Evolutionary conservation across 2,113 vertebrate species (phyloP), one percentile per base, ranked within the genome.

Genomic region (Dipodomys spectabilis): DNA sequence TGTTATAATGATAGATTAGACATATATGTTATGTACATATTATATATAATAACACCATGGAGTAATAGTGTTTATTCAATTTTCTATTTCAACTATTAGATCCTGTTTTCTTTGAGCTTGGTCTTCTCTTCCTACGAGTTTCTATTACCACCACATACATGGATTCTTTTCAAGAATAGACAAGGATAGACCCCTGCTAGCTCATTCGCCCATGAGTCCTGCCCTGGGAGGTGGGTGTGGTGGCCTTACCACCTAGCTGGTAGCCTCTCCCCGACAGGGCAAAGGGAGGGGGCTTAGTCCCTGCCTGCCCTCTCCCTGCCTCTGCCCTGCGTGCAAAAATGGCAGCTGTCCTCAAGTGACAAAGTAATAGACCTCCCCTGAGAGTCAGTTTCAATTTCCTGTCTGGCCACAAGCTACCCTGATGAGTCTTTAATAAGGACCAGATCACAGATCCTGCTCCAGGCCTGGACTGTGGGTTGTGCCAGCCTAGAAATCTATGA

Each of bases 321-420:
- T 87, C 82, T 77, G 80, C 39, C 62, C 69, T 20, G 23, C 39
- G 65, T 60, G 45, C 72, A 64, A 62, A 77, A 30, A 88, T 5
- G 39, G 44, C 4, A 82, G 39, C 15, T 57, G 60, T 68, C 65
- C 69, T 53, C 9, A 44, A 39, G 83, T 45, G 72, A 57, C 80
- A 69, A 2, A 80, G 45, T 35, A n/a, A 75, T 79, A 71, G 65
- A 4, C 39, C 83, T 94, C 84, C 10, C 28, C 65, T 62, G 9
- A 18, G 57, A 49, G 73, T 81, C 69, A 30, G 15, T 68, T 90
- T 72, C n/a, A 81, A 9, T 93, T 95, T 91, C 69, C 94, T 45
- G 19, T 74, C 78, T 85, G 95, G 81, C 83, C 2, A 8, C n/a
- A 74, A 44, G 60, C 84, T 64, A 57, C 49, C 10, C 9, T 16